phyloP scores from a whole-genome alignment of 1,140 invertebrate genomes.

The Camponotus pennsylvanicus region DNA sequence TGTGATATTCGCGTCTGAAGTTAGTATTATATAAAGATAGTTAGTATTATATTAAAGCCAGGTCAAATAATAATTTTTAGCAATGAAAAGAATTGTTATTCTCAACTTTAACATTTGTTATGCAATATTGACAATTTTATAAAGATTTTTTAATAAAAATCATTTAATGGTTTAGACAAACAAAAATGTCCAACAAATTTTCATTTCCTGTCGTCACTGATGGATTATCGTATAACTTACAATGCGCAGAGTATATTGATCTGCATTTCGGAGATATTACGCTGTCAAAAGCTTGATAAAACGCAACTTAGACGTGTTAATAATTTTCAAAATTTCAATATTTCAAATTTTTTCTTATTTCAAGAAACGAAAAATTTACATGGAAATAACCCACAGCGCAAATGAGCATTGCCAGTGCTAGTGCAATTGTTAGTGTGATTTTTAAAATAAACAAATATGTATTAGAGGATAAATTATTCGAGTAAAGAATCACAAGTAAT shows the following conservation, averaged over 20 bases:
- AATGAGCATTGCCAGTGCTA: not conserved
- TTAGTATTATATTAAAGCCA: not conserved
- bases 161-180: not conserved
- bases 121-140: not conserved
- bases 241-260: not conserved
- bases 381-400: not conserved
- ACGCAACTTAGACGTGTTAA: not conserved
- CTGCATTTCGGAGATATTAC: not conserved
- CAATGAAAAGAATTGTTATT: not conserved
- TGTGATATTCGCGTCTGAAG: not conserved
- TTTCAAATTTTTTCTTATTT: not conserved
- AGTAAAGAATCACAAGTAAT: not conserved
- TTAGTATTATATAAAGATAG: not conserved
- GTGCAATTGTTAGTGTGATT: not conserved
- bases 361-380: conserved; percentile 15
- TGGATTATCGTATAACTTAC: conserved; percentile 11
- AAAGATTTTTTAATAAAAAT: not conserved
- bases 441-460: not conserved
- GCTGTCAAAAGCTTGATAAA: not conserved
- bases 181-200: conserved; percentile 3
- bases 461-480: not conserved
- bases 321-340: not conserved
- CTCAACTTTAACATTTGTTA: not conserved
- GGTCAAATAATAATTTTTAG: not conserved
- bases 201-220: not conserved